Base-by-base conservation (phyloP, 2,113 vertebrate genomes). In the Elanoides forficatus region DNA sequence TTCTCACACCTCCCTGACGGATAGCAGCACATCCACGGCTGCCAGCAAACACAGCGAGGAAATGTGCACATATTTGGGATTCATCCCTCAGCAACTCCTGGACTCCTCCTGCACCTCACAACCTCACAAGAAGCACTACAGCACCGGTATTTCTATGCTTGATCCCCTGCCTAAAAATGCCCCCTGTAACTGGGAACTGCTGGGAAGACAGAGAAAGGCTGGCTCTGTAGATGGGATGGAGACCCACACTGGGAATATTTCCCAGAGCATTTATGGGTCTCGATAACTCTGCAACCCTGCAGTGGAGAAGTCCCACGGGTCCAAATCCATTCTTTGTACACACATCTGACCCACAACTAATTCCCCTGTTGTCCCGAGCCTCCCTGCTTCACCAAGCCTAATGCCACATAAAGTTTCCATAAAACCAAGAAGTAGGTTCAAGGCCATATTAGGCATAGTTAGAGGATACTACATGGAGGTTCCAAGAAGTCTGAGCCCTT, bases 401-500 rank as follows among this genome's bases (percentile, higher is more conserved):
- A 36, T 17, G 52, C 59, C 48, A 67, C 58, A 25, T 62, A 52
- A 14, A 43, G 14, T 45, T 83, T 63, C 65, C 81, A 79, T 32
- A 60, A 93, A 71, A 29, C 13, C 52, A 66, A 89, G 38, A 83
- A 83, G 63, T 6, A 75, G 30, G 68, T 45, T 74, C 72, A 72
- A 84, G 70, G 60, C 81, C 88, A 27, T 86, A 95, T 93, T 79
- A 95, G 83, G 93, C 25, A 75, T 30, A 75, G 25, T 78, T 48
- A 56, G 73, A 84, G 26, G 60, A 56, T 27, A 23, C 13, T 56
- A 30, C 70, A 78, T 38, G 30, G 56, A 86, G 52, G 27, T 90
- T 96, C 92, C 96, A 90, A 97, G 67, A 92, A 84, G 86, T 94
- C 88, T 91, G 81, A 95, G 80, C 40, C 22, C 65, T 87, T 96